Percentiles rank a stretch among this genome's conserved stretches.
phyloP scores from a whole-genome alignment of 2,113 vertebrate species.

The Hyla sarda region DNA sequence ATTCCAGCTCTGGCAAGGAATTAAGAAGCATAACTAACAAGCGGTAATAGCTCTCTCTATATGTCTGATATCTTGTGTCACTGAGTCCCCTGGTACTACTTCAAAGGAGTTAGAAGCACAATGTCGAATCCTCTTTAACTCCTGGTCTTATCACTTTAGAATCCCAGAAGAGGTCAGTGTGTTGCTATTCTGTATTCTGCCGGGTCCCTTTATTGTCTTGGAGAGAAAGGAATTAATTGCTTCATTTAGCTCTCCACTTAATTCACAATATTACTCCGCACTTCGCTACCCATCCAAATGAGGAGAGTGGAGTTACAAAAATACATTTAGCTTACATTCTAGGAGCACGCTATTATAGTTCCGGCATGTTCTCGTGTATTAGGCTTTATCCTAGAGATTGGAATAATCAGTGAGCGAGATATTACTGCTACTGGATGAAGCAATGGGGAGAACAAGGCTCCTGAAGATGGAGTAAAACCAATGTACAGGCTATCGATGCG shows the following conservation, averaged over 20 bases:
- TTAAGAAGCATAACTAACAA: slow-evolving; percentile 55
- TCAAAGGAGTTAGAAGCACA: slow-evolving; percentile 45
- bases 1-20: slow-evolving; percentile 16
- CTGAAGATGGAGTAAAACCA: neutral
- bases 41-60: slow-evolving; percentile 53
- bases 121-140: slow-evolving; percentile 55
- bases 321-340: slow-evolving; percentile 61
- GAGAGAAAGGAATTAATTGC: slow-evolving; percentile 66
- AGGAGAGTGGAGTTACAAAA: slow-evolving; percentile 57
- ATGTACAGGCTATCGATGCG: no score
- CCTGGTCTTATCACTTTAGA: slow-evolving; percentile 36
- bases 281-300: slow-evolving; percentile 66
- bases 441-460: neutral
- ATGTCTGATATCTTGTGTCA: slow-evolving; percentile 54
- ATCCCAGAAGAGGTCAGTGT: slow-evolving; percentile 56
- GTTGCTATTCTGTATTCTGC: slow-evolving; percentile 57
- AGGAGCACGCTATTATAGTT: slow-evolving; percentile 53
- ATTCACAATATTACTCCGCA: slow-evolving; percentile 64
- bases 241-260: slow-evolving; percentile 67
- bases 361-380: slow-evolving; percentile 12
- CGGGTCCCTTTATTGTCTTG: slow-evolving; percentile 54
- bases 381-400: slow-evolving; percentile 13
- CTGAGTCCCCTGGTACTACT: slow-evolving; percentile 46
- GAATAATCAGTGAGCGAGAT: neutral
- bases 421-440: neutral